phyloP scores from a whole-genome alignment of 2,113 vertebrate genomes.

The Eonycteris spelaea region DNA sequence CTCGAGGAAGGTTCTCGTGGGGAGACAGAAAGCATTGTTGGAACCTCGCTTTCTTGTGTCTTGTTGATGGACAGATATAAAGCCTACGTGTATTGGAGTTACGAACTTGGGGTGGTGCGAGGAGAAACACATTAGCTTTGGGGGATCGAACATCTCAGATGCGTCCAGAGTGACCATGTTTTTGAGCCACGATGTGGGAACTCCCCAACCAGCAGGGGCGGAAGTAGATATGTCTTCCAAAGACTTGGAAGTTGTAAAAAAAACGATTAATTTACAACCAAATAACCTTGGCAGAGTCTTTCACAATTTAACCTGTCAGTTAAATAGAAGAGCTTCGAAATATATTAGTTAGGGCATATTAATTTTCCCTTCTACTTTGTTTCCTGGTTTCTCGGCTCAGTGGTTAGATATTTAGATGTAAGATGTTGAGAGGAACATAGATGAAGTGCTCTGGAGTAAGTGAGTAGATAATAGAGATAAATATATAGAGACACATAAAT shows the following conservation, averaged over 20 bases:
- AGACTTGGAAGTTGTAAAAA: neutral
- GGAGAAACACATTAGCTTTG: neutral
- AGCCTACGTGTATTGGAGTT: neutral
- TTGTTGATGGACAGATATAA: neutral
- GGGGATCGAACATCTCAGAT: neutral
- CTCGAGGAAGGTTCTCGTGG: neutral
- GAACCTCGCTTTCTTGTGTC: neutral
- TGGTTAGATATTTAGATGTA: neutral
- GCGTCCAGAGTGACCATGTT: neutral
- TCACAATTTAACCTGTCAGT: neutral
- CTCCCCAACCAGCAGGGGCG: neutral
- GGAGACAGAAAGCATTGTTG: neutral
- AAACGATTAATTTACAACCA: neutral
- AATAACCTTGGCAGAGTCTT: neutral
- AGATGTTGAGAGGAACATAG: neutral
- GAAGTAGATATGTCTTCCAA: neutral
- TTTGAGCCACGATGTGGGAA: neutral
- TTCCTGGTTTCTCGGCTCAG: neutral
- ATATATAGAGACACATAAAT: neutral
- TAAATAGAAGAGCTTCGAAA: neutral
- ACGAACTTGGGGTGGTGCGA: neutral
- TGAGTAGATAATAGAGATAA: neutral
- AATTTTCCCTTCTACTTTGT: neutral
- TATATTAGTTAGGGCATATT: neutral
- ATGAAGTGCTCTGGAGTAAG: neutral